Conservation (phyloP, 1,140 invertebrate species). For the Mercenaria mercenaria region DNA sequence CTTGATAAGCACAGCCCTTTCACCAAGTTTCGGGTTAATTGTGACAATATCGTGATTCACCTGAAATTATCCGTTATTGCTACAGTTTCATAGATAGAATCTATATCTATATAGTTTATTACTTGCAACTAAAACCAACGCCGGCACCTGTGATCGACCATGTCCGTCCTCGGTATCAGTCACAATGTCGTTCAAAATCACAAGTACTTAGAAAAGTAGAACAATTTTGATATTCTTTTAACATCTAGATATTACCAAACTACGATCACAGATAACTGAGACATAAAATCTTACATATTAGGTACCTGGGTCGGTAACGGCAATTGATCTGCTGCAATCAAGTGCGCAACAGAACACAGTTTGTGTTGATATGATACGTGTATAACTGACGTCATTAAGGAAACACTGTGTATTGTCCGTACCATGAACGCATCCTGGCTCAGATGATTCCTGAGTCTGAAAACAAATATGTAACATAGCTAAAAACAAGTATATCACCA, state of each 20-base stretch:
- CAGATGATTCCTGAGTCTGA: slow-evolving; percentile 72
- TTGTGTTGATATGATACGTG: slow-evolving; percentile 77
- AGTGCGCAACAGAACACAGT: slow-evolving; percentile 75
- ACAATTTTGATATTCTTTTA: too few relatives aligned
- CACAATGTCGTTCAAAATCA: too few relatives aligned
- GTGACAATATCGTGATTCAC: not conserved
- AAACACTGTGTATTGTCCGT: slow-evolving; percentile 75
- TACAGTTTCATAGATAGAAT: too few relatives aligned
- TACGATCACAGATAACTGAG: too few relatives aligned
- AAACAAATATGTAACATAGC: slow-evolving; percentile 32
- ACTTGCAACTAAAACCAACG: too few relatives aligned
- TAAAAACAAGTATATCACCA: too few relatives aligned
- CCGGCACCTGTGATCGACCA: too few relatives aligned
- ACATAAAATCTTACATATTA: too few relatives aligned
- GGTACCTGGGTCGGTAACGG: slow-evolving; percentile 62
- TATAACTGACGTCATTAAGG: slow-evolving; percentile 76
- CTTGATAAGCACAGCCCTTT: slow-evolving; percentile 82
- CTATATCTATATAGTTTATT: too few relatives aligned
- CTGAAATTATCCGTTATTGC: not conserved
- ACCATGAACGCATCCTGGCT: slow-evolving; percentile 53
- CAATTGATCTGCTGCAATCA: slow-evolving; percentile 77
- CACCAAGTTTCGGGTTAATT: slow-evolving; percentile 73
- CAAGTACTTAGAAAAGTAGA: too few relatives aligned
- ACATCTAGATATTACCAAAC: too few relatives aligned
- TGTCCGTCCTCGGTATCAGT: too few relatives aligned